Percentiles rank a stretch among this genome's conserved stretches.
phyloP scores from a whole-genome alignment of 92 coral and sea anemone genomes.

The Phenganax marumi region DNA sequence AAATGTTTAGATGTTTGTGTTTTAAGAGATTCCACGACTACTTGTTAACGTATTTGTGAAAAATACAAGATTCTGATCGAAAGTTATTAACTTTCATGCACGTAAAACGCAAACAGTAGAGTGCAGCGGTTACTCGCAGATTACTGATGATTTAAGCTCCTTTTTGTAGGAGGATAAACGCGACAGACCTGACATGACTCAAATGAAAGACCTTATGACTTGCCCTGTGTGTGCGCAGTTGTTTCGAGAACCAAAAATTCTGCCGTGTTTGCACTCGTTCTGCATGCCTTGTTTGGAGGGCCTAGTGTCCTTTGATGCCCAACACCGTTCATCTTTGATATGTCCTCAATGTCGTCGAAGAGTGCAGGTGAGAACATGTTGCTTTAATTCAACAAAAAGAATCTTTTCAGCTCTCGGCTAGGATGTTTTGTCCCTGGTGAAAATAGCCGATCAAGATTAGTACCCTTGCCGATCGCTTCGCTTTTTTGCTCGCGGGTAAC shows the following conservation, averaged over 20 bases:
- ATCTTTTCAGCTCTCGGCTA: too few relatives aligned
- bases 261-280: conserved; percentile 37
- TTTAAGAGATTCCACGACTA: too few relatives aligned
- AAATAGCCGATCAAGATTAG: too few relatives aligned
- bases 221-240: conserved; percentile 40
- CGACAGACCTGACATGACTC: conserved; percentile 41
- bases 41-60: too few relatives aligned
- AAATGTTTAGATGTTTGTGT: too few relatives aligned
- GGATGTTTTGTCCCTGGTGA: too few relatives aligned
- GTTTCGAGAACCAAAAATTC: conserved; percentile 39
- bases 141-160: not conserved
- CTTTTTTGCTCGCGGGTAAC: too few relatives aligned
- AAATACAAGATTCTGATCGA: too few relatives aligned
- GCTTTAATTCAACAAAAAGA: too few relatives aligned
- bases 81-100: too few relatives aligned
- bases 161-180: conserved; percentile 32
- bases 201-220: conserved; percentile 38
- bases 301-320: conserved; percentile 39
- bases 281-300: conserved; percentile 34
- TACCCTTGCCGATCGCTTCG: too few relatives aligned
- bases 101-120: not conserved
- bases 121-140: not conserved
- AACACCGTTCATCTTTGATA: conserved; percentile 41
- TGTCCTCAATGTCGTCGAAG: conserved; percentile 47
- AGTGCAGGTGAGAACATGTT: conserved; percentile 23